Percentiles rank a stretch among this genome's conserved stretches.
These are phyloP conservation scores for Sebastiscus albofasciatus DNA, from an alignment of 2,797 vertebrate genomes.

Conservation along the genomic window DNA sequence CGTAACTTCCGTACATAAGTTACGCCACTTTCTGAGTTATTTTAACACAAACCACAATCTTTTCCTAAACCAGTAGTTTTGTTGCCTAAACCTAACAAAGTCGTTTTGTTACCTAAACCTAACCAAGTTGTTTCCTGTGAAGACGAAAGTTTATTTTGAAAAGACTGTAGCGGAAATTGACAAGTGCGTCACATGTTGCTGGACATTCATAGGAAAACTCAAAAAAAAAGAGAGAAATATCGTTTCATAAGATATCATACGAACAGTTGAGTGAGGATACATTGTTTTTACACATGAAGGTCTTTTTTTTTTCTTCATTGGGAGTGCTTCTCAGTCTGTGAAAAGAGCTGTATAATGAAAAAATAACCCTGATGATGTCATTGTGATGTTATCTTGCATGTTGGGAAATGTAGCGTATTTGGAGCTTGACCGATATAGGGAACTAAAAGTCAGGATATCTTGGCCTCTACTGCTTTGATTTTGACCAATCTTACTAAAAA, in stretches of 20 bases:
- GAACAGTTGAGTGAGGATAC: too few relatives aligned
- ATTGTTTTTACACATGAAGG: not conserved
- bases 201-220: too few relatives aligned
- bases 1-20: rapidly evolving
- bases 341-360: rapidly evolving
- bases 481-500: not conserved
- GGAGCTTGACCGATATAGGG: not conserved
- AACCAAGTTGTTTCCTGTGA: too few relatives aligned
- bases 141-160: too few relatives aligned
- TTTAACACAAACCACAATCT: too few relatives aligned
- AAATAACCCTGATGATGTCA: not conserved
- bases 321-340: not conserved
- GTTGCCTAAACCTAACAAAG: too few relatives aligned
- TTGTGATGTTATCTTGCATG: not conserved
- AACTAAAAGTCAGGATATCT: not conserved
- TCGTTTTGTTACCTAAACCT: too few relatives aligned
- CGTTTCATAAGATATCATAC: too few relatives aligned
- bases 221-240: too few relatives aligned
- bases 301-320: not conserved
- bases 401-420: not conserved
- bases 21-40: rapidly evolving
- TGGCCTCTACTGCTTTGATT: not conserved
- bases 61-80: too few relatives aligned
- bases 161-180: too few relatives aligned
- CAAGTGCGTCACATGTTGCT: rapidly evolving